Evolutionary conservation across 2,888 invertebrate species (phyloP), one percentile per base, ranked within the genome.

Genomic region (Spatulosminthurus flaviceps): DNA sequence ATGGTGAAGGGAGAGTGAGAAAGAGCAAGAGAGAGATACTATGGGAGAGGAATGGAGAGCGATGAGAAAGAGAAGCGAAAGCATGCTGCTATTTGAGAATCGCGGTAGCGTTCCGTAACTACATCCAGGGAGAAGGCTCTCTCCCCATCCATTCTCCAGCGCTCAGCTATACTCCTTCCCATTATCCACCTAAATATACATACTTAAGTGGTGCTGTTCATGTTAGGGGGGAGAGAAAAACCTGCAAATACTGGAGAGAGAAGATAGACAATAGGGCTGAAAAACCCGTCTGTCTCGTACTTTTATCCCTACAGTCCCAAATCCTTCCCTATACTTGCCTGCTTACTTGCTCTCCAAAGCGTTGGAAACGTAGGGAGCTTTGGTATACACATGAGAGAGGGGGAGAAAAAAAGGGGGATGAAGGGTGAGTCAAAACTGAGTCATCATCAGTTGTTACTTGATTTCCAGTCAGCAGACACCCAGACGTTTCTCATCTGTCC

Each of bases 371-470:
- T 13, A 51, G 51, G 51, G 51, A 51, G 51, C 51, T 51, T n/a
- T 51, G 16, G 51, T 19, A 51, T 4, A 51, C 7, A 51, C n/a
- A n/a, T 51, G 51, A 51, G 51, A n/a, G n/a, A n/a, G n/a, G n/a
- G 9, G 5, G 34, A 19, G 51, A 4, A 51, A 51, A 51, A 51
- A 74, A 28, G 21, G 60, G 66, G 75, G 41, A 51, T 75, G 66
- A 66, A 76, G 67, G 76, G 75, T 76, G 75, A 76, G 66, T 76
- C 34, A 24, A 51, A 51, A 61, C 75, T 77, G 77, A 77, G 26
- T 77, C 77, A 77, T 69, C 67, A 67, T 42, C 67, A 77, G 67
- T 67, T 75, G 75, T 75, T 75, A 64, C 13, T 64, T 75, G 75
- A 75, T 64, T 64, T 75, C 66, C 64, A 64, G 71, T 73, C 73